Base-by-base conservation (phyloP, 2,797 vertebrate genomes). In the Myotis pilosus region DNA sequence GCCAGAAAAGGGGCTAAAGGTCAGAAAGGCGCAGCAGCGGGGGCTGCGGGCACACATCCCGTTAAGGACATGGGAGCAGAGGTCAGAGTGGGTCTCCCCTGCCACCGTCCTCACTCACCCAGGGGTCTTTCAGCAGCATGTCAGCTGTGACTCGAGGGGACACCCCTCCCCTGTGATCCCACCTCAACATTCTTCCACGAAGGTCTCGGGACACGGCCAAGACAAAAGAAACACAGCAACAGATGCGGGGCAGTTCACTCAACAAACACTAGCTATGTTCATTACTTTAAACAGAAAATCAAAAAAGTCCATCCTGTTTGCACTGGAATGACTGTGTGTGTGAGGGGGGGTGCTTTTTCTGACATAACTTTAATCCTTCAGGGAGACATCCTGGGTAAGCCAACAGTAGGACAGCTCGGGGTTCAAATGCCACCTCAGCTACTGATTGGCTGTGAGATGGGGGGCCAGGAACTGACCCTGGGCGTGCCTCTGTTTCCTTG, bases 81-180 rank as follows among this genome's bases (percentile, higher is more conserved):
- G 76, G 38, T 8, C 13, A 57, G 69, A 55, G 64, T 0, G 1
- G 36, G 20, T 44, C 55, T 51, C 23, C 11, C 2, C 44, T 7
- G 30, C 30, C 15, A n/a, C 30, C 30, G 3, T n/a, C 62, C 30
- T 64, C 62, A n/a, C 30, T 64, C n/a, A 8, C 3, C 28, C 7
- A 9, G 9, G 38, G 5, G 10, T 4, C 36, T 38, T 33, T 51
- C 22, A 30, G 76, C 4, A 36, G 44, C 57, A 36, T 0, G 0
- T 47, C 13, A 9, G 16, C 57, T 17, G 0, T 0, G 5, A 22
- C 0, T 0, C 60, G 57, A n/a, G 74, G 60, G 51, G 20, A 19
- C 4, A 5, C 1, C 7, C 12, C 3, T 20, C 33, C 5, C 11
- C 55, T 11, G 12, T 38, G 38, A 68, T 6, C 1, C 12, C 3